phyloP scores from a whole-genome alignment of 1,140 invertebrate species.

The Lysiphlebus fabarum region DNA sequence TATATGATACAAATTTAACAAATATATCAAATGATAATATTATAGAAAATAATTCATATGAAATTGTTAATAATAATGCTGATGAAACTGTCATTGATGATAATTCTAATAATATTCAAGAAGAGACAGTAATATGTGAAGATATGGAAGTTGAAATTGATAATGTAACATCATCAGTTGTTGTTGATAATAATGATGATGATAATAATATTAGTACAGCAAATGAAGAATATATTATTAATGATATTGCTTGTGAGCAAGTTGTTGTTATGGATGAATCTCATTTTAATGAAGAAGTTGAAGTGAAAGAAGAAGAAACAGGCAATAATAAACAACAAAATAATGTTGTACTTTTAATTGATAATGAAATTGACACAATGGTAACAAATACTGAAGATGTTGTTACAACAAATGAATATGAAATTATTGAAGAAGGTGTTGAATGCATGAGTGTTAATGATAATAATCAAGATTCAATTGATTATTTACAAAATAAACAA shows the following conservation, averaged over 20 bases:
- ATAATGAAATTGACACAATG: conserved; percentile 38
- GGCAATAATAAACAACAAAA: conserved; percentile 29
- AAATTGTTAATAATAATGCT: neutral
- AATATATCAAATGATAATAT: neutral
- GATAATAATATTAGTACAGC: neutral
- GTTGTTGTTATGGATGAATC: conserved; percentile 37
- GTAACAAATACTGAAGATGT: conserved; percentile 28
- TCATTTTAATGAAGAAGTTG: conserved; percentile 21
- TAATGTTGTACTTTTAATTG: conserved; percentile 42
- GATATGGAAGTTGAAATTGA: conserved; percentile 47
- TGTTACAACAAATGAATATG: conserved; percentile 25
- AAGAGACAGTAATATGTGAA: conserved; percentile 52
- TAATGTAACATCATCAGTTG: no score
- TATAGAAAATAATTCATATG: neutral
- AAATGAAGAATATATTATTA: conserved; percentile 26
- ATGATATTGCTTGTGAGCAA: conserved; percentile 37
- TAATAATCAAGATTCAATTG: neutral
- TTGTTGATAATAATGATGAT: no score
- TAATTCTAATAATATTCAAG: conserved; percentile 42
- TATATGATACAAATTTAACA: neutral
- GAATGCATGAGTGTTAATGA: conserved; percentile 30
- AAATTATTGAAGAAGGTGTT: conserved; percentile 28
- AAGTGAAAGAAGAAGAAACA: no score
- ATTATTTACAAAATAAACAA: neutral
- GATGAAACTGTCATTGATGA: neutral